A percentile compares a stretch with the other conserved stretches of the same genome.
Evolutionary conservation across 2,888 invertebrate species (phyloP).

Genomic region (Ypsolopha sequella): DNA sequence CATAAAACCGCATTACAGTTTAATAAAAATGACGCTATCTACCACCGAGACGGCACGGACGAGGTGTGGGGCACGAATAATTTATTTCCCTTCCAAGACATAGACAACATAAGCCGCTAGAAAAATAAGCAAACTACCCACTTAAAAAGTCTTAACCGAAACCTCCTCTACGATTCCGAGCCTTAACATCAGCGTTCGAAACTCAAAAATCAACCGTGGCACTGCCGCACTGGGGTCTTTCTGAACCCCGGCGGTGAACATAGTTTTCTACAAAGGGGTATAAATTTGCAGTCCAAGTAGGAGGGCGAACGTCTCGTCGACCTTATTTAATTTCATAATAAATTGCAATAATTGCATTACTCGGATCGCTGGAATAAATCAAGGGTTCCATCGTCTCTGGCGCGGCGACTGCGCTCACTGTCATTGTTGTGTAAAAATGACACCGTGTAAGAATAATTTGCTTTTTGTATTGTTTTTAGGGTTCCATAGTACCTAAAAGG

Average conservation of each 20-base stretch:
- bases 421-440: not conserved
- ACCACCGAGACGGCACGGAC: conserved; percentile 30
- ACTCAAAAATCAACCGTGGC: conserved; percentile 40
- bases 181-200: conserved; percentile 31
- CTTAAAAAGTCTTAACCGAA: conserved; percentile 42
- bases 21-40: conserved; percentile 67
- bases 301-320: conserved; percentile 39
- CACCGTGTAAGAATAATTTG: not conserved
- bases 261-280: conserved; percentile 52
- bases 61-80: conserved; percentile 65
- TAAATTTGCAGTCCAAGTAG: conserved; percentile 39
- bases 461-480: no score
- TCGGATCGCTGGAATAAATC: conserved; percentile 23
- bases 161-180: conserved; percentile 12
- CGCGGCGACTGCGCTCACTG: not conserved
- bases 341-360: conserved; percentile 68
- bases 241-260: conserved; percentile 21
- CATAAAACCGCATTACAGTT: conserved; percentile 61
- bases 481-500: no score
- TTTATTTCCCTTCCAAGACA: conserved; percentile 54
- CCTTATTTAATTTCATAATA: conserved; percentile 67
- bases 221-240: conserved; percentile 26
- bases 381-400: not conserved
- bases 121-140: conserved; percentile 67
- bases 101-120: conserved; percentile 60